Percentiles rank a stretch among this genome's conserved stretches.
Evolutionary conservation across 2,888 invertebrate species (phyloP).

Genomic region (Maniola hyperantus): DNA sequence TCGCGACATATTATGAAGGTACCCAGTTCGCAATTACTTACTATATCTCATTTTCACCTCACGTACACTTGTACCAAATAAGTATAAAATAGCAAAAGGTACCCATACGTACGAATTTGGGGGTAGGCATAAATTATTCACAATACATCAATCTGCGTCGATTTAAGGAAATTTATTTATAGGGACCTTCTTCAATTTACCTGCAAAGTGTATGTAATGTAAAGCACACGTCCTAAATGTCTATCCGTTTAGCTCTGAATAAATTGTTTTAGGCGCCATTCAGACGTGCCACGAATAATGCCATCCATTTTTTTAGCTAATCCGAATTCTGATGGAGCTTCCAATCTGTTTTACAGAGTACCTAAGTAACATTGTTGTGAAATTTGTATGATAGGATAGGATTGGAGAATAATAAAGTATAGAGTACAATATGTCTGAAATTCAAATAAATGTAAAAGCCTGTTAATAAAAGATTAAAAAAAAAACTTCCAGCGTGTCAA

Average conservation of each 20-base stretch:
- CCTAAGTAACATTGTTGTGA: too few species aligned
- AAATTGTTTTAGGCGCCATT: not conserved
- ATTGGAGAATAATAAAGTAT: too few species aligned
- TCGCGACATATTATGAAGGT: too few species aligned
- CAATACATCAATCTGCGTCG: conserved; percentile 19
- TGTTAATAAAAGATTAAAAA: too few species aligned
- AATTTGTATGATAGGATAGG: too few species aligned
- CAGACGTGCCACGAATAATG: not conserved
- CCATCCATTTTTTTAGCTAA: too few species aligned
- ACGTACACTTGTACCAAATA: conserved; percentile 19
- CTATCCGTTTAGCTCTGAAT: not conserved
- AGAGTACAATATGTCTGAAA: too few species aligned
- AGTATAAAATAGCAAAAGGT: conserved; percentile 2
- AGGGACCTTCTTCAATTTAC: conserved; percentile 2
- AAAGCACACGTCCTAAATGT: not conserved
- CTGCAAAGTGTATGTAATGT: conserved; percentile 8
- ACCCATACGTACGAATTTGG: conserved; percentile 24
- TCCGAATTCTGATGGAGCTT: too few species aligned
- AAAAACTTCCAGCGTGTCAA: too few species aligned
- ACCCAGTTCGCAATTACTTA: too few species aligned
- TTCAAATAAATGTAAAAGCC: too few species aligned
- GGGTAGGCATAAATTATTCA: conserved; percentile 33
- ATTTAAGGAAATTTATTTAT: conserved; percentile 14
- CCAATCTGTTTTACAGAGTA: too few species aligned
- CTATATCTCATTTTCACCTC: conserved; percentile 30